These are phyloP conservation scores for Acridotheres tristis DNA, from an alignment of 2,797 vertebrate genomes.

Conservation along the genomic window DNA sequence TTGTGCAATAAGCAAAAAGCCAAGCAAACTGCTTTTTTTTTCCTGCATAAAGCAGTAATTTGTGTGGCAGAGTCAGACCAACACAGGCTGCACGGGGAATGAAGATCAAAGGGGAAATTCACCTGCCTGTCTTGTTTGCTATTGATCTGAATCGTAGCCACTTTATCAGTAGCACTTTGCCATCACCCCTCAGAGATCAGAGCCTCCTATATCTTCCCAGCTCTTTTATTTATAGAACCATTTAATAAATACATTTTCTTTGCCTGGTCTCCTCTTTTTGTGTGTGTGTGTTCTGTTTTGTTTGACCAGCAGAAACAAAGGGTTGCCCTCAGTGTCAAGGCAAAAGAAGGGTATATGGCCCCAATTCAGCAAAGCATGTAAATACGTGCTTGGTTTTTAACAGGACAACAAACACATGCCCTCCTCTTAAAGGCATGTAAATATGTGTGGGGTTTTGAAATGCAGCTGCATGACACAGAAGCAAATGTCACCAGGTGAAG, in stretches of 20 bases:
- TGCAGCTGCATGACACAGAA: not conserved
- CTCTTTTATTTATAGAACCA: constrained; percentile 69
- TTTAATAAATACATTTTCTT: constrained; percentile 66
- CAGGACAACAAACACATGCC: not conserved
- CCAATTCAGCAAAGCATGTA: constrained; percentile 47
- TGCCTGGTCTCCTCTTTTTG: not conserved
- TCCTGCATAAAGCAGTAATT: constrained; percentile 53
- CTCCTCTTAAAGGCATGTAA: not conserved
- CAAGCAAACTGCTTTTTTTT: not conserved
- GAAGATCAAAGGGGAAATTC: constrained; percentile 70
- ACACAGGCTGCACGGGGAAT: not conserved
- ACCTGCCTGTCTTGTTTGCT: constrained; percentile 60
- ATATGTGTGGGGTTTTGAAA: not conserved
- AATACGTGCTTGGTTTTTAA: constrained; percentile 20
- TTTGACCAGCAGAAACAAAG: constrained; percentile 62
- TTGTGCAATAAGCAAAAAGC: constrained; percentile 51
- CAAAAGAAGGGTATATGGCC: constrained; percentile 46
- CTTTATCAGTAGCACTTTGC: constrained; percentile 67
- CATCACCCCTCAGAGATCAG: constrained; percentile 63
- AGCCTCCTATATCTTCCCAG: constrained; percentile 37
- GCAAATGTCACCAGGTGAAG: not conserved
- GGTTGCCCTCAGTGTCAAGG: constrained; percentile 28
- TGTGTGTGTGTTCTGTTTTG: not conserved
- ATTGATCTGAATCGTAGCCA: constrained; percentile 61
- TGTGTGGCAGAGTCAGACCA: constrained; percentile 4